phyloP scores from a whole-genome alignment of 2,797 vertebrate species.

The Ceryle rudis region DNA sequence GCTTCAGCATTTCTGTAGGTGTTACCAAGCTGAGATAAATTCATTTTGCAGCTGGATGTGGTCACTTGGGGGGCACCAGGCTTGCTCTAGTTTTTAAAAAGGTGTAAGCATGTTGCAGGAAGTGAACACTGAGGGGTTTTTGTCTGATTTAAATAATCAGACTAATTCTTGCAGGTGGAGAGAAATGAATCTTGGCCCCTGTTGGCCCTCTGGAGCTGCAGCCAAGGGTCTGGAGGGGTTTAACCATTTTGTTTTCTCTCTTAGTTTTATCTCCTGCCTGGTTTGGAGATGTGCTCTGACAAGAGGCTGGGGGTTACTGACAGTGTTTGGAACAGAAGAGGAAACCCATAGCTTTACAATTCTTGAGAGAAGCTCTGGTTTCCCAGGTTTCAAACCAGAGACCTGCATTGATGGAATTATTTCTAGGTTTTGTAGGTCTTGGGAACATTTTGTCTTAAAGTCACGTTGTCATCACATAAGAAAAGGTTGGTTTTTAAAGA shows the following conservation, averaged over 20 bases:
- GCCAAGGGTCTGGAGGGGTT: neutral
- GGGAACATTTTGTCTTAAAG: neutral
- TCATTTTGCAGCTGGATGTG: neutral
- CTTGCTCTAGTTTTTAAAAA: neutral
- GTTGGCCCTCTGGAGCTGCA: neutral
- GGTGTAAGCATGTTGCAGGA: neutral
- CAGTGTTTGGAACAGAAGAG: neutral
- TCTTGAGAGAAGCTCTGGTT: neutral
- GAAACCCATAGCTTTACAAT: neutral
- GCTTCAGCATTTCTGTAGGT: neutral
- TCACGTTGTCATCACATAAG: neutral
- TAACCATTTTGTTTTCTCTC: neutral
- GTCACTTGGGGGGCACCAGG: neutral
- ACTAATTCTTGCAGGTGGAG: neutral
- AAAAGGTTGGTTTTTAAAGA: neutral
- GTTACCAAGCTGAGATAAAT: neutral
- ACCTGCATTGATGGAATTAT: neutral
- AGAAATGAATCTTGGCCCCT: neutral
- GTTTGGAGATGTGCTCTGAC: neutral
- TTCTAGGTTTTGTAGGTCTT: neutral
- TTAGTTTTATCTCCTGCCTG: neutral
- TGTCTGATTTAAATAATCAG: neutral
- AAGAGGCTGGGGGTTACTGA: neutral
- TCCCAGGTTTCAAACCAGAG: neutral
- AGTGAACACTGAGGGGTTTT: neutral